phyloP scores from a whole-genome alignment of 1,140 invertebrate species.

The Brachionus manjavacas region DNA sequence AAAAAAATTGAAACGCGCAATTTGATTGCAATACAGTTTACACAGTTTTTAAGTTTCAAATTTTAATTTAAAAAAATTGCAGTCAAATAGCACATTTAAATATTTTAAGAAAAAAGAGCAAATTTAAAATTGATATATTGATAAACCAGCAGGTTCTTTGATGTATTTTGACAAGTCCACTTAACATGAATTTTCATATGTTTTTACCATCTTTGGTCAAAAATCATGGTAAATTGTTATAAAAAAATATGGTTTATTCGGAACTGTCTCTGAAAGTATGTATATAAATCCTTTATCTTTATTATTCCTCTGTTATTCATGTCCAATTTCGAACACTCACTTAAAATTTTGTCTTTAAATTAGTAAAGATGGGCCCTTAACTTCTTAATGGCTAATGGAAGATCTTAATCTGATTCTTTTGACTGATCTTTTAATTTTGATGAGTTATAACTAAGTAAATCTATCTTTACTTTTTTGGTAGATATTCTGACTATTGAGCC shows the following conservation, averaged over 20 bases:
- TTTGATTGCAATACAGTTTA: no score
- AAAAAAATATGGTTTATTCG: conserved; percentile 32
- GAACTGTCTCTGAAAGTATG: neutral
- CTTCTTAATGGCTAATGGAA: neutral
- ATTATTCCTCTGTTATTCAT: neutral
- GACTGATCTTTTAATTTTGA: conserved; percentile 46
- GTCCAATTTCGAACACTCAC: conserved; percentile 17
- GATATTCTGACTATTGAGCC: conserved; percentile 69
- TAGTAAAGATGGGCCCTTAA: neutral
- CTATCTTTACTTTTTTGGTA: conserved; percentile 69
- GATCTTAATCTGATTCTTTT: conserved; percentile 68
- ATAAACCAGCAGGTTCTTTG: no score
- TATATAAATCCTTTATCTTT: neutral
- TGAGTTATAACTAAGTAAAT: conserved; percentile 51
- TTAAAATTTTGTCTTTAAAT: conserved; percentile 52
- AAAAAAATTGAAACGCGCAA: no score
- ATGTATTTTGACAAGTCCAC: no score
- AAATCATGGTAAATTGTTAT: no score
- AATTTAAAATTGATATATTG: no score
- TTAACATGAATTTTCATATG: no score
- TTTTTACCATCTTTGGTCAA: no score
- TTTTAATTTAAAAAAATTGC: no score
- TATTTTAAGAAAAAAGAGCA: no score
- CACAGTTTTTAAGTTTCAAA: no score
- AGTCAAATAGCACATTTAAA: no score